Base-by-base conservation (phyloP, 2,888 invertebrate species). In the Polymixis flavicincta region DNA sequence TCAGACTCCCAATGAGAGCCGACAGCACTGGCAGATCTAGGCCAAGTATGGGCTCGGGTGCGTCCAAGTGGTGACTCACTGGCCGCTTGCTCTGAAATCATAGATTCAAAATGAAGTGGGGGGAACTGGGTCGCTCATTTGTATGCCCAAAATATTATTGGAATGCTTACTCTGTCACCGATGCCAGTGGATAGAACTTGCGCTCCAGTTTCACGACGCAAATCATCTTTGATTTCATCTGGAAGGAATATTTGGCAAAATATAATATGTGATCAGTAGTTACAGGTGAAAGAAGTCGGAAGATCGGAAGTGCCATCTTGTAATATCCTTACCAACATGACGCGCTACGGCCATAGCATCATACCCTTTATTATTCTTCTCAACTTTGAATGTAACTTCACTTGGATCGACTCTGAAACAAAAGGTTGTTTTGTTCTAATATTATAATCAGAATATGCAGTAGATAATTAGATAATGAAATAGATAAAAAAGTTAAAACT, bases 351-450 rank as follows among this genome's bases (percentile, higher is more conserved):
- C 97, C 8, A 97, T 97, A 1, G 98, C 97, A 88, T 97, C 97
- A 83, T 97, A 96, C 28, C 97, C 97, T 88, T 97, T 97, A 76
- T 95, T 96, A 87, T 98, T 98, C 69, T 97, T 97, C 75, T 96
- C 97, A 3, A 98, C 98, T 95, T 97, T 98, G 91, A 98, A 98
- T 0, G 97, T 97, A 0, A 99, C 98, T 94, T 98, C 98, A 82
- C 98, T 97, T 25, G 97, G 96, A 86, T 98, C 98, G 79, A 98
- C 97, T 81, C 98, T 98, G 91, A 73, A 97, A 97, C 84, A 88
- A 85, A 77, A 82, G 67, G 72, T 57, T 71, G 61, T 32, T 66
- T 69, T 28, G 52, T 69, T 76, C 76, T n/a, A 54, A 45, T 63
- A 28, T 52, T 45, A 65, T 54, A 59, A 22, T 1, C 19, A 22